Base-by-base conservation (phyloP, 2,888 invertebrate species). In the Dicycla oo region DNA sequence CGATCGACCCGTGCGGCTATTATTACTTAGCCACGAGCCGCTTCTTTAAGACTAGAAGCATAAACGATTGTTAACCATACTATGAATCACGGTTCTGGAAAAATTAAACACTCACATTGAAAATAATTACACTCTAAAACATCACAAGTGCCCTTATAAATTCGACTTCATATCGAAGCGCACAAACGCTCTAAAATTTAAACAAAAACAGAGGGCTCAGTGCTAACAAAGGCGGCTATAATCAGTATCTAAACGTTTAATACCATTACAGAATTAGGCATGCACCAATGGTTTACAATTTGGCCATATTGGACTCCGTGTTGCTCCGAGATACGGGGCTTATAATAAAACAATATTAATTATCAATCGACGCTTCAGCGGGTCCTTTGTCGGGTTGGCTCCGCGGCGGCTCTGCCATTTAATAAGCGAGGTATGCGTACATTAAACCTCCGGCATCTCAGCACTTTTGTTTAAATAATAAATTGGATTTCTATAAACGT, bases 291-390 rank as follows among this genome's bases (percentile, higher is more conserved):
- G 85, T 77, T 88, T 81, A 85, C 89, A 87, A 90, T 92, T 89
- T 84, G 86, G 85, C 82, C 82, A 74, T 81, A 77, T 64, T 67
- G 54, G 57, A 77, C 45, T 58, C 78, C 69, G 82, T 85, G 88
- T 85, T 89, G 91, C 78, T 82, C 81, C 79, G 87, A 92, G 94
- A 94, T 94, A 94, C 89, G 89, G 69, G 86, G 92, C 92, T 94
- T 93, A 94, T 93, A 93, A 93, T 93, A 93, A 93, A 93, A 93
- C 93, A 94, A 93, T 93, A 94, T 93, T 94, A 94, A 94, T 93
- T 93, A 94, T 93, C 84, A 85, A 85, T 84, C 65, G 85, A 82
- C 82, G 87, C 87, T 86, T 69, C 72, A 87, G 58, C 78, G 82
- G 73, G 49, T 80, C 81, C 71, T 86, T 86, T 86, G 86, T 86